Base-by-base conservation (phyloP, 2,888 invertebrate genomes). In the Trachelus tabidus region DNA sequence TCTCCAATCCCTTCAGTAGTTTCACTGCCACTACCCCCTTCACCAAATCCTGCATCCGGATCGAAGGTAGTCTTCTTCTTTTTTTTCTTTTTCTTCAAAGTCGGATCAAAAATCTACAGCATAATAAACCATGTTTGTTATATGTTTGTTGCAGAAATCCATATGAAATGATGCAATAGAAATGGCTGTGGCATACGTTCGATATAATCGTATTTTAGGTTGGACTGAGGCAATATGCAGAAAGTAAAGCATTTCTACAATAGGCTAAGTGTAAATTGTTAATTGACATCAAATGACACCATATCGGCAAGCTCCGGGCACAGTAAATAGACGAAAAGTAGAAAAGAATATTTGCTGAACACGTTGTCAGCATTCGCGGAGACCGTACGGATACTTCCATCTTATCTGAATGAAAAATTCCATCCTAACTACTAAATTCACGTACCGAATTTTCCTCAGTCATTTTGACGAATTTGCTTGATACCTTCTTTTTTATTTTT, bases 21-120 rank as follows among this genome's bases (percentile, higher is more conserved):
- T 84, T 92, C 92, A 88, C 94, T 94, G 87, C 93, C 92, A 90
- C 92, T 91, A 86, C 93, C 93, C 76, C 93, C 94, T 84, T 94
- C 94, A 31, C 95, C 96, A 82, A 97, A 92, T 73, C 96, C 96
- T 56, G 97, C 95, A 91, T 98, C 98, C 85, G 98, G 94, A 91
- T 98, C 98, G 90, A 98, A 98, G 40, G 96, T 95, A 88, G 96
- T 97, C 96, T 97, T 98, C 95, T 97, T 97, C 93, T 98, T 98
- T 93, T 98, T 98, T 92, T 98, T 98, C 92, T 98, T 98, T 93
- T 98, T 98, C 85, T 94, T 93, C 85, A 97, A 92, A 83, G 95
- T 95, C 34, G 97, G 96, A 93, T 98, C 98, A 92, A 98, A 97
- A 88, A 96, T 94, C 97, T 95, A 87, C 30, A 90, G 90, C 78